These are phyloP conservation scores for Mesoclemmys tuberculata DNA, from an alignment of 2,113 vertebrate genomes.

Conservation along the genomic window DNA sequence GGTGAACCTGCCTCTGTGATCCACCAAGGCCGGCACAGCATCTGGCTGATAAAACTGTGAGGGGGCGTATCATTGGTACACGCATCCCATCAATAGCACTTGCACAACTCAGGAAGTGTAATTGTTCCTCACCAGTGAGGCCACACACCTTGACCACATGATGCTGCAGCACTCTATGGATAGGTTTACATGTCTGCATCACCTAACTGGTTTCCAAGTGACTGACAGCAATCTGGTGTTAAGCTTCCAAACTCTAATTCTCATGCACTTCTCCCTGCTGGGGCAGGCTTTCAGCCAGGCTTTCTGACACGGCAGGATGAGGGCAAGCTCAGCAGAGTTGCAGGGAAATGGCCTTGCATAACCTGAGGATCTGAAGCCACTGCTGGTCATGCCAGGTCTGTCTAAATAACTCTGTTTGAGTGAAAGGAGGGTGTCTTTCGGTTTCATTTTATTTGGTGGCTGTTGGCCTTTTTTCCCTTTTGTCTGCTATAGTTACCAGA, in stretches of 20 bases:
- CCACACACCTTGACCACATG: background rate
- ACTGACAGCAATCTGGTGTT: background rate
- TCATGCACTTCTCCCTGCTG: background rate
- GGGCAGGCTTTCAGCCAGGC: background rate
- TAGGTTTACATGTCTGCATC: background rate
- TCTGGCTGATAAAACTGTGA: background rate
- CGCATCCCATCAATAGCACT: background rate
- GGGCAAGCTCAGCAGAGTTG: background rate
- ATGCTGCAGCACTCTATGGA: background rate
- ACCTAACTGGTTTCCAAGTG: background rate
- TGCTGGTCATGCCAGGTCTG: background rate
- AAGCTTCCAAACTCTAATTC: background rate
- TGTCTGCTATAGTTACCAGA: slow-evolving; percentile 75
- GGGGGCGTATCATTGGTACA: background rate
- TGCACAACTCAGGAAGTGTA: background rate
- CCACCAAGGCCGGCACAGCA: background rate
- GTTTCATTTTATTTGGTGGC: background rate
- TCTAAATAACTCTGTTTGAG: background rate
- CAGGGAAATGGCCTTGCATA: background rate
- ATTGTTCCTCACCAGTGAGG: background rate
- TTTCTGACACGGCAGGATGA: background rate
- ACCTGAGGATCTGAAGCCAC: background rate
- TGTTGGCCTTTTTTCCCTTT: background rate
- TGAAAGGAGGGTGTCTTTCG: background rate
- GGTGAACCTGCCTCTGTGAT: background rate